phyloP scores from a whole-genome alignment of 2,797 vertebrate genomes.

The Falco concolor region DNA sequence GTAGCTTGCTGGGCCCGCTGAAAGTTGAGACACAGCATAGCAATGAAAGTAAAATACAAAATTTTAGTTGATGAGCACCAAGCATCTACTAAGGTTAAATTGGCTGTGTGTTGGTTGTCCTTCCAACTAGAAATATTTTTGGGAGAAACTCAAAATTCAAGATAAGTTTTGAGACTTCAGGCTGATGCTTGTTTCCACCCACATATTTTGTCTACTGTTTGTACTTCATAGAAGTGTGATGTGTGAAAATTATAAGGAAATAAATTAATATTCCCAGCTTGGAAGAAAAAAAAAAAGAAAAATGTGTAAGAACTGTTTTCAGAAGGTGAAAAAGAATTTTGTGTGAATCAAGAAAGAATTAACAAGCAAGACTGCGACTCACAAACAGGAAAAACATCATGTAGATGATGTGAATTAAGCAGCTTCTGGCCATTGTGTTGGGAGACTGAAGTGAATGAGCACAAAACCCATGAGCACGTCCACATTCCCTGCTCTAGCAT shows the following conservation, averaged over 20 bases:
- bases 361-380: background rate
- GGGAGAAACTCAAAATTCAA: background rate
- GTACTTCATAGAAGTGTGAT: background rate
- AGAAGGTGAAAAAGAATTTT: background rate
- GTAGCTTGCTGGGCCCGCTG: background rate
- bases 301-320: background rate
- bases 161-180: background rate
- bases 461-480: fast-evolving
- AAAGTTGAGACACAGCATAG: background rate
- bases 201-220: background rate
- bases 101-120: background rate
- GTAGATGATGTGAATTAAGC: background rate
- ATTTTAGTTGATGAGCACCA: background rate
- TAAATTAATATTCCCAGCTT: background rate
- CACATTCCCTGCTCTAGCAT: background rate
- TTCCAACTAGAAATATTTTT: background rate
- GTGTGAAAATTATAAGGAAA: background rate
- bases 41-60: background rate
- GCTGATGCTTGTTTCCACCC: background rate
- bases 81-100: background rate
- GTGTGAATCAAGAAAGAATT: background rate
- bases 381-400: fast-evolving
- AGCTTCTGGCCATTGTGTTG: background rate
- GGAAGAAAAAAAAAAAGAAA: background rate
- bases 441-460: background rate